Evolutionary conservation across 2,797 vertebrate genomes (phyloP).

Genomic region (Clamator glandarius): DNA sequence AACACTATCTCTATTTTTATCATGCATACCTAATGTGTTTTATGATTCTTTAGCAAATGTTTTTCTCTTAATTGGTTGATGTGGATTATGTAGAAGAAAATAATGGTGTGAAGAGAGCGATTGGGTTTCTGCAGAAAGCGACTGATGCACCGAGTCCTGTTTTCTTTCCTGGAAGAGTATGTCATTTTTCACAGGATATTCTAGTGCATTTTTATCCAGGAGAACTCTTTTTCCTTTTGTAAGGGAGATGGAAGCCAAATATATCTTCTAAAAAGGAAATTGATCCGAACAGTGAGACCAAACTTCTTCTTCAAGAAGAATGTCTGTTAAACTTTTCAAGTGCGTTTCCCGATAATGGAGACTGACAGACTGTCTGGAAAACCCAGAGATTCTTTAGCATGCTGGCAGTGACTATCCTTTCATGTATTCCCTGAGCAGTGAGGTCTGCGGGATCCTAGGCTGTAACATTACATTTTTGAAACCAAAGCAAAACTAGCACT

Average conservation of each 20-base stretch:
- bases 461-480: not conserved
- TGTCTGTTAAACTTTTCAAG: not conserved
- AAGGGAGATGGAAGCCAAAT: not conserved
- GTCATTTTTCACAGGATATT: not conserved
- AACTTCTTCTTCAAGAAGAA: not conserved
- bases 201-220: not conserved
- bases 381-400: not conserved
- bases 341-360: slow-evolving; percentile 3
- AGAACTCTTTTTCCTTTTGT: slow-evolving; percentile 2
- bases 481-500: not conserved
- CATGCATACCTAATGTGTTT: not conserved
- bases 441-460: not conserved
- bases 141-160: not conserved
- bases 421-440: not conserved
- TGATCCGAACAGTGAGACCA: not conserved
- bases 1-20: not conserved
- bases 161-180: not conserved
- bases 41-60: not conserved
- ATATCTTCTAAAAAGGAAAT: not conserved
- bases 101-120: not conserved
- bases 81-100: not conserved
- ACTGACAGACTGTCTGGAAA: not conserved
- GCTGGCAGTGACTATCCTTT: not conserved
- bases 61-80: not conserved
- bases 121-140: not conserved